Evolutionary conservation across 2,113 vertebrate genomes (phyloP).

Genomic region (Aldabrachelys gigantea): DNA sequence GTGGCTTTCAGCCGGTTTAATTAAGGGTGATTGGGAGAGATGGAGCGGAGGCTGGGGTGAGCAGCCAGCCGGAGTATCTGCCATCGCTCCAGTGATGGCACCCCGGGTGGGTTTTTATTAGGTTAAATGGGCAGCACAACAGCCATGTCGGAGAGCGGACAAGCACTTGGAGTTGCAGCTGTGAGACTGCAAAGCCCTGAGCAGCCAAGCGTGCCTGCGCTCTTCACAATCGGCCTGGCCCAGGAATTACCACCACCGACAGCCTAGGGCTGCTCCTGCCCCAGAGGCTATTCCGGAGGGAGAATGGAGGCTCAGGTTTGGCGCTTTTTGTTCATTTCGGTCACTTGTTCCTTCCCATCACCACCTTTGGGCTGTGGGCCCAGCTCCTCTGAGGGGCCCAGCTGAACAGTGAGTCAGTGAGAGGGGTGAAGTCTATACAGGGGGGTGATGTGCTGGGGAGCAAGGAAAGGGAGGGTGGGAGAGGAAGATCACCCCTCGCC

Average conservation of each 20-base stretch:
- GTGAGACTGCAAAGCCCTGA: neutral
- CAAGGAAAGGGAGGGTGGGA: neutral
- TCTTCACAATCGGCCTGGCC: neutral
- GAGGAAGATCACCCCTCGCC: neutral
- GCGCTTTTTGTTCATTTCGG: neutral
- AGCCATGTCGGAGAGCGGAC: neutral
- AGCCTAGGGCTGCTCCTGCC: neutral
- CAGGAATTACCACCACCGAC: neutral
- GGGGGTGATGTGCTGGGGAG: neutral
- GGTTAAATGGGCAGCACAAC: neutral
- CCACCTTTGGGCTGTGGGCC: neutral
- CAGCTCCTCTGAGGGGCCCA: neutral
- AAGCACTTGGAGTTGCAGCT: neutral
- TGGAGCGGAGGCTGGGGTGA: conserved; percentile 23
- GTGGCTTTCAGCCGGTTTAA: conserved; percentile 78
- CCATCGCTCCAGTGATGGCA: neutral
- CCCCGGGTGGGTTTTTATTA: neutral
- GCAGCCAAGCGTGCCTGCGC: neutral
- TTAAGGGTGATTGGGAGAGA: conserved; percentile 73
- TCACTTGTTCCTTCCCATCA: neutral
- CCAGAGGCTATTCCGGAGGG: neutral
- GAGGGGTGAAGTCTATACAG: neutral
- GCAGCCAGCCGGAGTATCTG: neutral
- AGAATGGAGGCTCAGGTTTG: neutral
- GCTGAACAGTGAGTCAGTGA: neutral